Evolutionary conservation across 2,797 vertebrate genomes (phyloP).

Genomic region (Brotogeris chrysoptera): DNA sequence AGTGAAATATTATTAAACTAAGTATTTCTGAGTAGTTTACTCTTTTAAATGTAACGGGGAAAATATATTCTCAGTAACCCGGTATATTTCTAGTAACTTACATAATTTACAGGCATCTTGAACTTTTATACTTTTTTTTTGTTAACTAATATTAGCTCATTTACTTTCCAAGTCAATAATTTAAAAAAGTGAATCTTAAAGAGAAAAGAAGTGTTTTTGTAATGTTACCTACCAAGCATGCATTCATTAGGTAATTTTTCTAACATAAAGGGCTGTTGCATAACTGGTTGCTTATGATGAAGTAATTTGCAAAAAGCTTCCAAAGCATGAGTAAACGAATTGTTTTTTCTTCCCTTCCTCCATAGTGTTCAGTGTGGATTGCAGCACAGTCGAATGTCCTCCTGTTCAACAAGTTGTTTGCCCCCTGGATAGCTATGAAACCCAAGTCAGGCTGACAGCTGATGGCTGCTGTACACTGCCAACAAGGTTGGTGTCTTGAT

Average conservation of each 20-base stretch:
- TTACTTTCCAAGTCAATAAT: background rate
- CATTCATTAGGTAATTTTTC: background rate
- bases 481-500: slow-evolving; percentile 79
- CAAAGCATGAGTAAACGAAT: background rate
- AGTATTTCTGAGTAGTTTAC: background rate
- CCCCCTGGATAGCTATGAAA: slow-evolving; percentile 88
- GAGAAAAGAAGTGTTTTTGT: background rate
- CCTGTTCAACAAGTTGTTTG: slow-evolving; percentile 86
- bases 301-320: background rate
- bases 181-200: background rate
- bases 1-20: background rate
- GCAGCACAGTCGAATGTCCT: slow-evolving; percentile 90
- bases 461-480: slow-evolving; percentile 91
- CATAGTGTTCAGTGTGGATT: slow-evolving; percentile 88
- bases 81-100: background rate
- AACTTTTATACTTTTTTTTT: background rate
- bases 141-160: background rate
- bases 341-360: slow-evolving; percentile 45
- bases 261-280: background rate
- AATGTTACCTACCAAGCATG: background rate
- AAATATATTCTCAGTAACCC: background rate
- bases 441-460: slow-evolving; percentile 86
- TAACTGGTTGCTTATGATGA: background rate
- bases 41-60: background rate
- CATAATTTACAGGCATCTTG: background rate